phyloP scores from a whole-genome alignment of 2,797 vertebrate species.

The Heterohyrax brucei region DNA sequence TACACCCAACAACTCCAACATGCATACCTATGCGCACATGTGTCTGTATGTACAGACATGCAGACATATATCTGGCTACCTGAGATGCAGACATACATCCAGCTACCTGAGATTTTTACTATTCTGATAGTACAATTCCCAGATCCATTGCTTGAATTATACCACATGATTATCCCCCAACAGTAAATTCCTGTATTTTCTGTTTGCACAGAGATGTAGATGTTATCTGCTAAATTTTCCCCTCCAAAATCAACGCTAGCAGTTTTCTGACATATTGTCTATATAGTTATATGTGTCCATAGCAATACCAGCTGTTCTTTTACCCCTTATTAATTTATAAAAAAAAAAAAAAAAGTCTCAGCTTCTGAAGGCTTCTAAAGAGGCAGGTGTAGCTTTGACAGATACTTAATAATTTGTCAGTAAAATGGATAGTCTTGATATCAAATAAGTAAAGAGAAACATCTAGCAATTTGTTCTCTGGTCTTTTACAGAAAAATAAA shows the following conservation, averaged over 20 bases:
- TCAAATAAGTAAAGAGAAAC: conserved; percentile 60
- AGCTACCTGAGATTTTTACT: not conserved
- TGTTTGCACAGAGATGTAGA: not conserved
- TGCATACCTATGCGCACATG: not conserved
- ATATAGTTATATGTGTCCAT: not conserved
- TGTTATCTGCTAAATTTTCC: not conserved
- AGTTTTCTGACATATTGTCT: not conserved
- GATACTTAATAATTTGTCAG: conserved; percentile 55
- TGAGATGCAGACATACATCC: not conserved
- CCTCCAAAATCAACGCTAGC: not conserved
- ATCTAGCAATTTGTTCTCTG: not conserved
- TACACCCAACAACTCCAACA: not conserved
- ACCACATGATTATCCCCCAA: not conserved
- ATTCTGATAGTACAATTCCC: not conserved
- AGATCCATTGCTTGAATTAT: not conserved
- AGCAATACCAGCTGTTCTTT: not conserved
- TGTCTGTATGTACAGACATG: not conserved
- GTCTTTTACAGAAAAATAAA: no score
- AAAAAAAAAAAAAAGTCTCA: not conserved
- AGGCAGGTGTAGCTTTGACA: not conserved
- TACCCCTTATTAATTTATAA: not conserved
- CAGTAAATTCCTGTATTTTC: not conserved
- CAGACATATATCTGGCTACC: not conserved
- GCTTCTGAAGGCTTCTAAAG: conserved; percentile 31
- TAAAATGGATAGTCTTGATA: not conserved